phyloP scores from a whole-genome alignment of 2,797 vertebrate genomes.

The Myotis myotis region DNA sequence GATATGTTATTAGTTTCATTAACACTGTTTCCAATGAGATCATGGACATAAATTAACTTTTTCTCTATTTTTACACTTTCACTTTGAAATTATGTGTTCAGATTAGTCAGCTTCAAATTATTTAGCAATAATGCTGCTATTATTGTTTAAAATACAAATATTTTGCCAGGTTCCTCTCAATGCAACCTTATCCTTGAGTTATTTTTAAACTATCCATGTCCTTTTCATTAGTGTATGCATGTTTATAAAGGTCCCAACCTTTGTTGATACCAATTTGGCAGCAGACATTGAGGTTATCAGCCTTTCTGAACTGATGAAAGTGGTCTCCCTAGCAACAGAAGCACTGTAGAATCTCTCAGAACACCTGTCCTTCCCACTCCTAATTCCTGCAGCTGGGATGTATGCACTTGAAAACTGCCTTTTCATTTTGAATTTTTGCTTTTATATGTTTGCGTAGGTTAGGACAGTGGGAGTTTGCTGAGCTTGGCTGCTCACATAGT shows the following conservation, averaged over 20 bases:
- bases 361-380: constrained; percentile 78
- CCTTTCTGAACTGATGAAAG: constrained; percentile 73
- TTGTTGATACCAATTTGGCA: constrained; percentile 72
- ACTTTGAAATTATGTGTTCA: neutral
- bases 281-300: constrained; percentile 71
- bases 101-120: neutral
- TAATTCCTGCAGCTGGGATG: constrained; percentile 71
- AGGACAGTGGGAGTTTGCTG: neutral
- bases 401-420: constrained; percentile 62
- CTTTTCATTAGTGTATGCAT: constrained; percentile 6
- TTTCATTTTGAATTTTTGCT: constrained; percentile 65
- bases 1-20: neutral
- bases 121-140: neutral
- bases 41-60: neutral
- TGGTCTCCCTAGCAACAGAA: constrained; percentile 84
- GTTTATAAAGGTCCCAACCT: constrained; percentile 55
- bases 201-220: constrained; percentile 13
- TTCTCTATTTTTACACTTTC: constrained; percentile 36
- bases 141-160: constrained; percentile 4
- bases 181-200: neutral
- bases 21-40: neutral
- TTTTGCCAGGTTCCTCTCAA: neutral
- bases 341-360: constrained; percentile 76
- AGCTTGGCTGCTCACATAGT: neutral
- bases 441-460: constrained; percentile 54